A percentile compares a stretch with the other conserved stretches of the same genome.
phyloP scores from a whole-genome alignment of 1,140 invertebrate species.

The Drosophila ambigua region DNA sequence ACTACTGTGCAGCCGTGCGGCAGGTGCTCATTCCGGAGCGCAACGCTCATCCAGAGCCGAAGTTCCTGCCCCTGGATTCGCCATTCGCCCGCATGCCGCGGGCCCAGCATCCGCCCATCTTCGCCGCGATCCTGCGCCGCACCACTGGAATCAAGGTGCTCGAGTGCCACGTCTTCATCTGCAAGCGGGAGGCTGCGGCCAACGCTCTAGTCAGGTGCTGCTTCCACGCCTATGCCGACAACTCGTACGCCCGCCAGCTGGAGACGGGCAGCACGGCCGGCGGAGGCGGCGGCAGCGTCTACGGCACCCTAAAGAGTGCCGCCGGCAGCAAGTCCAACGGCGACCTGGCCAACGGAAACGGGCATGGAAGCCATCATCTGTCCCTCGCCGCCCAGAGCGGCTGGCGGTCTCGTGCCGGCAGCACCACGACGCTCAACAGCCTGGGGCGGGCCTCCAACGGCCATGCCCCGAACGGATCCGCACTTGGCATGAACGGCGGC shows the following conservation, averaged over 20 bases:
- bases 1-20: slow-evolving; percentile 98
- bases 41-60: slow-evolving; percentile 86
- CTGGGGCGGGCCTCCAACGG: slow-evolving; percentile 79
- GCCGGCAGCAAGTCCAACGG: slow-evolving; percentile 84
- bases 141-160: slow-evolving; percentile 99
- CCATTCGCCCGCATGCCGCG: slow-evolving; percentile 96
- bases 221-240: slow-evolving; percentile 97
- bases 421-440: slow-evolving; percentile 86
- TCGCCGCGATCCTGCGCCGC: slow-evolving; percentile 96
- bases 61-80: slow-evolving; percentile 98
- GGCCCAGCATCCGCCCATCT: slow-evolving; percentile 96
- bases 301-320: slow-evolving; percentile 83
- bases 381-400: slow-evolving; percentile 83
- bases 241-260: slow-evolving; percentile 93
- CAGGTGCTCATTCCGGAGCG: slow-evolving; percentile 88
- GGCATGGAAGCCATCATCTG: slow-evolving; percentile 54
- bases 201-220: slow-evolving; percentile 97
- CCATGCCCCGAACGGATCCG: slow-evolving; percentile 67
- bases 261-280: slow-evolving; percentile 85
- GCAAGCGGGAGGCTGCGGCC: slow-evolving; percentile 96
- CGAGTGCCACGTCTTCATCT: slow-evolving; percentile 99
- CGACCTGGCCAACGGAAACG: slow-evolving; percentile 68
- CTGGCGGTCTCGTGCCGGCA: slow-evolving; percentile 85
- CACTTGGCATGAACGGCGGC: slow-evolving; percentile 67
- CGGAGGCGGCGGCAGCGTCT: slow-evolving; percentile 70